phyloP scores from a whole-genome alignment of 2,888 invertebrate species.

The Epinotia brunnichana region DNA sequence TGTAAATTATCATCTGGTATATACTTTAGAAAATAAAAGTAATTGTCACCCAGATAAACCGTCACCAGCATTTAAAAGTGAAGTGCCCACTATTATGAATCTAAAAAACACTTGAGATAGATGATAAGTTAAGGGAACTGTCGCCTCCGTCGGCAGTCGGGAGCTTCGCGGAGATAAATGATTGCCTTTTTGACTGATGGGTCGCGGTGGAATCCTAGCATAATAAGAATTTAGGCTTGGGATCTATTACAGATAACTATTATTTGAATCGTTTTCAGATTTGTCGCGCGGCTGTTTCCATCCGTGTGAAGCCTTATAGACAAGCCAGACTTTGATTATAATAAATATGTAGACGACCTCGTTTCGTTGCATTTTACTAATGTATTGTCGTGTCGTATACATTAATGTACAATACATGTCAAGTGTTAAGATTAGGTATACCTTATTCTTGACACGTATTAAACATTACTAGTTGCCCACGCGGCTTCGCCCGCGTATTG shows the following conservation, averaged over 20 bases:
- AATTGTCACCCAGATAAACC: background rate
- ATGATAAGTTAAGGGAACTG: slow-evolving; percentile 61
- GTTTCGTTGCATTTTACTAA: too few relatives aligned
- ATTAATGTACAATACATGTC: too few relatives aligned
- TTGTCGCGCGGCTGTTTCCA: background rate
- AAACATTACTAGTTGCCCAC: too few relatives aligned
- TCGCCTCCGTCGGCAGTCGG: slow-evolving; percentile 54
- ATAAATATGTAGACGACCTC: too few relatives aligned
- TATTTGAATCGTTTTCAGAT: background rate
- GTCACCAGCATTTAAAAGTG: slow-evolving; percentile 26
- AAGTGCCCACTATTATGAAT: slow-evolving; percentile 22
- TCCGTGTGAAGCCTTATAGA: background rate
- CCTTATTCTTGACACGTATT: too few relatives aligned
- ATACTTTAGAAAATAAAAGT: too few relatives aligned
- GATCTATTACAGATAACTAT: background rate
- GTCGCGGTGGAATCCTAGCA: slow-evolving; percentile 48
- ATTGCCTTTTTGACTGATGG: slow-evolving; percentile 52
- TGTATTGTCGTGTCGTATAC: too few relatives aligned
- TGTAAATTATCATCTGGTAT: too few relatives aligned
- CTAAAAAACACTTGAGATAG: slow-evolving; percentile 48
- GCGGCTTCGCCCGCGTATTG: too few relatives aligned
- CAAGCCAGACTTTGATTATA: too few relatives aligned
- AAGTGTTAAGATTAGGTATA: too few relatives aligned
- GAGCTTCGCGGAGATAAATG: slow-evolving; percentile 59
- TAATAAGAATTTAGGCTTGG: slow-evolving; percentile 33